phyloP scores from a whole-genome alignment of 1,140 invertebrate species.

The Drosophila ananassae region DNA sequence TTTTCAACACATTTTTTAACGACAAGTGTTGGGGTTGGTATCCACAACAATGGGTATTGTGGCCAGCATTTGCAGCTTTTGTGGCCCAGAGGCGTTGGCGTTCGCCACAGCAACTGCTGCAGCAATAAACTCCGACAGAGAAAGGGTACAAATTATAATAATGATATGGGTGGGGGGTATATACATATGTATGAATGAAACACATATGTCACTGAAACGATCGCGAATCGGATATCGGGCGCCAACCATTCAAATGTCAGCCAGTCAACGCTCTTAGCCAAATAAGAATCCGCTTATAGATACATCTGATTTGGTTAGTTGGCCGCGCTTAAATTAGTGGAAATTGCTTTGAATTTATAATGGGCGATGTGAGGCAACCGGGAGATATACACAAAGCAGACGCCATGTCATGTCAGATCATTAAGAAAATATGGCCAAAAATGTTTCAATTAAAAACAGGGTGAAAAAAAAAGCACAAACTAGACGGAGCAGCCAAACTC shows the following conservation, averaged over 20 bases:
- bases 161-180: constrained; percentile 48
- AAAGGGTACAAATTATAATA: constrained; percentile 77
- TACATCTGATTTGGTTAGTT: constrained; percentile 56
- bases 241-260: constrained; percentile 36
- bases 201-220: constrained; percentile 32
- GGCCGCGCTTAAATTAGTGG: constrained; percentile 72
- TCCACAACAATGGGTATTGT: constrained; percentile 53
- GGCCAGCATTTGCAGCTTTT: constrained; percentile 73
- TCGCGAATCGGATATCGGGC: constrained; percentile 1
- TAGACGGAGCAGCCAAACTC: constrained; percentile 56
- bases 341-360: constrained; percentile 68
- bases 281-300: not conserved
- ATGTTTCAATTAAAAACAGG: constrained; percentile 76
- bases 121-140: constrained; percentile 44
- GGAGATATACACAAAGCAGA: constrained; percentile 50
- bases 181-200: not conserved
- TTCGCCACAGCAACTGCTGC: constrained; percentile 61
- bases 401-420: constrained; percentile 81
- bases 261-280: constrained; percentile 22
- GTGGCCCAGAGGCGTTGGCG: constrained; percentile 75
- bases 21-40: constrained; percentile 63
- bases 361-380: constrained; percentile 27
- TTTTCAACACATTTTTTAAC: constrained; percentile 80
- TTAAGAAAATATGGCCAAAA: constrained; percentile 82
- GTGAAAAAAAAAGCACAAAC: constrained; percentile 13